Evolutionary conservation across 2,113 vertebrate genomes (phyloP).

Genomic region (Zonotrichia leucophrys): DNA sequence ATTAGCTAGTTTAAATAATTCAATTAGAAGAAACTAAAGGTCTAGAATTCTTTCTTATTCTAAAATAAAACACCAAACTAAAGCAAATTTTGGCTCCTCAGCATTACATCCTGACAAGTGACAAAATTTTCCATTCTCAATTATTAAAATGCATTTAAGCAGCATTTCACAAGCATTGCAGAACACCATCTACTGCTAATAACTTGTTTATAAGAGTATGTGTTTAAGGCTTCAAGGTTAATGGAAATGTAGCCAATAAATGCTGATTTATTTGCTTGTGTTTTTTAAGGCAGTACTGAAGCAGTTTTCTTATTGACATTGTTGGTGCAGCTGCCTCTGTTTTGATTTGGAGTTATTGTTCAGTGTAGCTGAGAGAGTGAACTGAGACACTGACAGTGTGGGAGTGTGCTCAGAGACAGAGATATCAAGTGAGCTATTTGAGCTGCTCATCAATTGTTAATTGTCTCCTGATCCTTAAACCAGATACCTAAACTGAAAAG

Average conservation of each 20-base stretch:
- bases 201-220: neutral
- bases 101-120: neutral
- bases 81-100: neutral
- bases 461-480: conserved; percentile 77
- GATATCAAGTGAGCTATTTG: conserved; percentile 70
- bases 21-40: neutral
- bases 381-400: conserved; percentile 32
- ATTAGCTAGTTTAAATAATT: neutral
- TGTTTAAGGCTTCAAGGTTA: neutral
- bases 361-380: conserved; percentile 32
- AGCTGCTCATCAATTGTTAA: conserved; percentile 80
- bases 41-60: neutral
- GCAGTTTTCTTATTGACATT: neutral
- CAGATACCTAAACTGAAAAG: conserved; percentile 75
- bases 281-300: neutral
- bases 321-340: conserved; percentile 11
- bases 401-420: conserved; percentile 36
- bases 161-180: neutral
- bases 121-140: conserved; percentile 30
- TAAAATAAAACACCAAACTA: neutral
- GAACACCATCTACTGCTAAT: neutral
- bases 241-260: neutral
- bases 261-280: neutral
- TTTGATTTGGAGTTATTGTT: conserved; percentile 66
- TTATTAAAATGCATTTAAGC: conserved; percentile 44